Evolutionary conservation across 1,140 invertebrate species (phyloP).

Genomic region (Ephestia elutella): DNA sequence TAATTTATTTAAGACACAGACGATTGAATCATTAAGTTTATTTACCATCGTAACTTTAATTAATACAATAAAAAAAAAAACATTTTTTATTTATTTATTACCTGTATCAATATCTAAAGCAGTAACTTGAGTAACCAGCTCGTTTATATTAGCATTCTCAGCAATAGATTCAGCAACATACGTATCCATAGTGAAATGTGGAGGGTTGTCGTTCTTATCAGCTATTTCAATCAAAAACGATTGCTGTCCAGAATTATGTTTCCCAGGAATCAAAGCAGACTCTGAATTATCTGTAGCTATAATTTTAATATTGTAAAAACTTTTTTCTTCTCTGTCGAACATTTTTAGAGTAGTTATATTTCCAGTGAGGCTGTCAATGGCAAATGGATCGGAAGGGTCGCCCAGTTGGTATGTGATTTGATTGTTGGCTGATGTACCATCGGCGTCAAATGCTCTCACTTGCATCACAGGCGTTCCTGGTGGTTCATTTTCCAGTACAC

Average conservation of each 20-base stretch:
- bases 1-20: neutral
- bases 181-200: slow-evolving; percentile 81
- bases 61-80: slow-evolving; percentile 3
- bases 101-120: slow-evolving; percentile 86
- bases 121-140: slow-evolving; percentile 86
- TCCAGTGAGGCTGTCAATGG: slow-evolving; percentile 86
- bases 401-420: slow-evolving; percentile 85
- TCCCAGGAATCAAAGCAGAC: slow-evolving; percentile 81
- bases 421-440: slow-evolving; percentile 87
- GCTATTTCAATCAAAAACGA: slow-evolving; percentile 90
- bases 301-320: slow-evolving; percentile 88
- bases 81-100: slow-evolving; percentile 26
- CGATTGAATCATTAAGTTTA: neutral
- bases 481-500: slow-evolving; percentile 88
- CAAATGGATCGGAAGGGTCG: slow-evolving; percentile 82
- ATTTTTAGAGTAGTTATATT: slow-evolving; percentile 85
- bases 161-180: slow-evolving; percentile 86
- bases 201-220: slow-evolving; percentile 93
- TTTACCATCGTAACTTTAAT: neutral
- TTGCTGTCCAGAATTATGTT: slow-evolving; percentile 83
- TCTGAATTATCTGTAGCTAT: slow-evolving; percentile 89
- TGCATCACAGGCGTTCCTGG: slow-evolving; percentile 88
- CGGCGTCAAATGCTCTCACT: slow-evolving; percentile 89
- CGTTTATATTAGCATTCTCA: slow-evolving; percentile 88
- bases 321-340: slow-evolving; percentile 87